Evolutionary conservation across 1,140 invertebrate genomes (phyloP).

Genomic region (Aphelenchoides fujianensis): DNA sequence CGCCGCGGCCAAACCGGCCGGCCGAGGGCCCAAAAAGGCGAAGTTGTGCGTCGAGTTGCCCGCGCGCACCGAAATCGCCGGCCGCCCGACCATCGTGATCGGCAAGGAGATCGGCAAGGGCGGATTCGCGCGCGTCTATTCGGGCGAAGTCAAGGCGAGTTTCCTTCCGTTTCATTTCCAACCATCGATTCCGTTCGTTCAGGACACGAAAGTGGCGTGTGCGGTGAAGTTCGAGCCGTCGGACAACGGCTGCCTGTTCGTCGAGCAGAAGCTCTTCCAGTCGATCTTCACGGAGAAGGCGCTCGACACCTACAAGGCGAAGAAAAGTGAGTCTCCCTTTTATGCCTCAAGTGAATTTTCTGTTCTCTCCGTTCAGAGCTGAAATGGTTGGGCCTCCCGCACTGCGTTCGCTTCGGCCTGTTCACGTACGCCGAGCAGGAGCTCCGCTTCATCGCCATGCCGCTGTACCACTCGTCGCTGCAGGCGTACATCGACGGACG

Average conservation of each 20-base stretch:
- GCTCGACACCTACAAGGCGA: constrained; percentile 12
- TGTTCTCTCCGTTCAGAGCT: constrained; percentile 28
- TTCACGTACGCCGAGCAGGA: constrained; percentile 42
- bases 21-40: not conserved
- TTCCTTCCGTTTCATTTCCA: not conserved
- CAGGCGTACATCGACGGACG: constrained; percentile 32
- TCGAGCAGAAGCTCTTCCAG: constrained; percentile 15
- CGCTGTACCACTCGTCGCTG: constrained; percentile 38
- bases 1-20: not conserved
- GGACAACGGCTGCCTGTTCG: constrained; percentile 15
- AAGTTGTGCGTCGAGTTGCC: constrained; percentile 7
- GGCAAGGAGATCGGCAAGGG: constrained; percentile 18
- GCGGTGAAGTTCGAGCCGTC: constrained; percentile 24
- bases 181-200: constrained; percentile 4
- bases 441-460: constrained; percentile 43
- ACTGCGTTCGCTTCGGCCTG: constrained; percentile 34
- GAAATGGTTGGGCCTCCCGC: constrained; percentile 42
- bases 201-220: constrained; percentile 1
- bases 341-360: not conserved
- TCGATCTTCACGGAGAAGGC: constrained; percentile 19
- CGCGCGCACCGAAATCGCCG: not conserved
- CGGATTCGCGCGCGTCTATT: constrained; percentile 25
- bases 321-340: constrained; percentile 7
- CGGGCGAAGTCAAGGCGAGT: constrained; percentile 18
- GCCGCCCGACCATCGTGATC: not conserved